A percentile compares a stretch with the other conserved stretches of the same genome.
phyloP scores from a whole-genome alignment of 2,888 invertebrate genomes.

The Synanthedon myopaeformis region DNA sequence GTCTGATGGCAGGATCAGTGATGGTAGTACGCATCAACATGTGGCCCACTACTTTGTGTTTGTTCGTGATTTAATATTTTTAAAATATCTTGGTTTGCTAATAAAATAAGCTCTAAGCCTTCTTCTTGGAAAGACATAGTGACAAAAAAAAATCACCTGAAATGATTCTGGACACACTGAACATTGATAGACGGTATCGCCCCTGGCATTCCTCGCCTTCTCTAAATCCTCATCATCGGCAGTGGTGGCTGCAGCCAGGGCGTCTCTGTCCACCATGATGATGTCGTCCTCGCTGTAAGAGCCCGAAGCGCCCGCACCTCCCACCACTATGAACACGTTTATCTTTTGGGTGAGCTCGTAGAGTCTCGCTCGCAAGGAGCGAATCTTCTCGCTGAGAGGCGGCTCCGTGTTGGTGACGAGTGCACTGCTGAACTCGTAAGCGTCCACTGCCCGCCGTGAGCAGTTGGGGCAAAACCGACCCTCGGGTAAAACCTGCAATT shows the following conservation, averaged over 20 bases:
- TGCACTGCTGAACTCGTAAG: constrained; percentile 41
- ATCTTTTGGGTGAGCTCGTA: constrained; percentile 59
- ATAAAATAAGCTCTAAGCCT: too few species aligned
- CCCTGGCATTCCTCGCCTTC: constrained; percentile 36
- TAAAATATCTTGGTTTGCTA: too few species aligned
- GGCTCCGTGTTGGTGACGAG: constrained; percentile 30
- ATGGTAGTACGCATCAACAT: too few species aligned
- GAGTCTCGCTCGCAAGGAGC: constrained; percentile 41
- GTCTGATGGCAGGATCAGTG: too few species aligned
- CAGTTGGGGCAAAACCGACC: constrained; percentile 44
- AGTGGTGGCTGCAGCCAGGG: constrained; percentile 39
- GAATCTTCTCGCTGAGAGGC: constrained; percentile 54
- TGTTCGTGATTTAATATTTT: too few species aligned
- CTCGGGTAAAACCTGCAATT: constrained; percentile 39
- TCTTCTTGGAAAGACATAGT: too few species aligned
- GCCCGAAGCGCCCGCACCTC: constrained; percentile 32
- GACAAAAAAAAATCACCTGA: constrained; percentile 20
- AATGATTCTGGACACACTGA: constrained; percentile 51
- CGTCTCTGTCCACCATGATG: constrained; percentile 54
- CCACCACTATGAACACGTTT: constrained; percentile 60
- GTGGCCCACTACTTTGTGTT: too few species aligned
- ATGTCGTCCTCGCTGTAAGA: constrained; percentile 56
- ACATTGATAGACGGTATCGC: constrained; percentile 53
- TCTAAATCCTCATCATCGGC: constrained; percentile 44
- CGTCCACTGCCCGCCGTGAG: constrained; percentile 39